phyloP scores from a whole-genome alignment of 2,113 vertebrate genomes.

The Hyperoodon ampullatus region DNA sequence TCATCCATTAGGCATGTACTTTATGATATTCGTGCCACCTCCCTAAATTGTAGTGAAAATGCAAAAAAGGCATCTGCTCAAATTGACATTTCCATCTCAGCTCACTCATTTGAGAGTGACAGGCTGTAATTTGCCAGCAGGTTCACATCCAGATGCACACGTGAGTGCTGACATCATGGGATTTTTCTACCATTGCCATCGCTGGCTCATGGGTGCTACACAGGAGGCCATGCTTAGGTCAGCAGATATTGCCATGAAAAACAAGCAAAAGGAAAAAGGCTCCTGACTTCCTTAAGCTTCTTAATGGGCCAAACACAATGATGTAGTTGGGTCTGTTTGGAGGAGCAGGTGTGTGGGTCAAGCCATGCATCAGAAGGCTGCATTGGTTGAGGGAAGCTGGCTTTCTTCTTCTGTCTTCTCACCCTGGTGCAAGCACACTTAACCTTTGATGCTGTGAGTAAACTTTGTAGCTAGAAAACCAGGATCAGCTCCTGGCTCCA shows the following conservation, averaged over 20 bases:
- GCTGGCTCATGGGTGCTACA: fast-evolving
- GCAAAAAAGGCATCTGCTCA: slow-evolving; percentile 30
- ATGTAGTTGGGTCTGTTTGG: neutral
- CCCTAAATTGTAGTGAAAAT: neutral
- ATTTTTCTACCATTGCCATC: neutral
- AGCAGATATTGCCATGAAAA: neutral
- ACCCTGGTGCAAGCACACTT: neutral
- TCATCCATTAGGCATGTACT: neutral
- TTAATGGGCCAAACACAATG: neutral
- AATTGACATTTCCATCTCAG: slow-evolving; percentile 44
- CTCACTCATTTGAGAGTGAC: slow-evolving; percentile 29
- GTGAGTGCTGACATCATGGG: slow-evolving; percentile 20
- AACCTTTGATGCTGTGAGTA: neutral
- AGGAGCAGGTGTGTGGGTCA: neutral
- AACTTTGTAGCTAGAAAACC: neutral
- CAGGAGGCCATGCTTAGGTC: neutral
- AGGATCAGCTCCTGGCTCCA: neutral
- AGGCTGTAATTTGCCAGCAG: slow-evolving; percentile 62
- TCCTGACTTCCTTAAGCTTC: neutral
- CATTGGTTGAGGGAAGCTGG: neutral
- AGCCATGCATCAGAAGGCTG: too few relatives aligned
- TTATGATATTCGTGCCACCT: neutral
- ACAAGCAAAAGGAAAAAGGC: neutral
- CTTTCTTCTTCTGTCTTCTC: neutral
- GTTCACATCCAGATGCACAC: slow-evolving; percentile 39